Base-by-base conservation (phyloP, 2,888 invertebrate species). In the Lithosia quadra region DNA sequence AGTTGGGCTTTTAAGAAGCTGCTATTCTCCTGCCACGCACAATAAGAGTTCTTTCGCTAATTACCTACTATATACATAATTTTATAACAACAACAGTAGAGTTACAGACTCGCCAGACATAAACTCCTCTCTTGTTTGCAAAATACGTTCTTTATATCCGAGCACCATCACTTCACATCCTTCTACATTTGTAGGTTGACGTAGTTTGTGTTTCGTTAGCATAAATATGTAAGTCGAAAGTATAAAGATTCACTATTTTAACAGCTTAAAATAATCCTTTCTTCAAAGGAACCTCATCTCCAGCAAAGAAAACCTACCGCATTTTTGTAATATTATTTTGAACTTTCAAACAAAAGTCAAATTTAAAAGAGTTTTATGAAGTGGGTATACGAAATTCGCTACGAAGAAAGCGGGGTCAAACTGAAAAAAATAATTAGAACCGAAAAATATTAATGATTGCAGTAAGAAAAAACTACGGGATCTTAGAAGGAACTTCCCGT, bases 401-500 rank as follows among this genome's bases (percentile, higher is more conserved):
- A 81, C 72, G 77, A 69, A 69, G 76, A 80, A 77, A 75, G 69
- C 67, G 72, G 24, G 60, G 69, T 69, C 69, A 68, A 76, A 73
- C 67, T 75, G 69, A 77, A 81, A 84, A 86, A 81, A 79, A 77
- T 69, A 79, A 76, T n/a, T 69, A 82, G 73, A 74, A 79, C 83
- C 81, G 78, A 86, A 89, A 89, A 86, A 89, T 90, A 89, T 86
- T 90, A 90, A 91, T 88, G 89, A 90, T 88, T 84, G 84, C 84
- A 85, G 90, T 84, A 86, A 86, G 72, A 87, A 84, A 88, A 85
- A 81, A 80, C 66, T 73, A 73, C 67, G 75, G 72, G 80, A 84
- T 93, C 93, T 93, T 90, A 88, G 90, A 88, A 91, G 92, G 83
- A 90, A 91, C 84, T 88, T 83, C 84, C 83, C 90, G 90, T 92